Conservation (phyloP, 2,888 invertebrate genomes). For the Sarcophaga carnaria region DNA sequence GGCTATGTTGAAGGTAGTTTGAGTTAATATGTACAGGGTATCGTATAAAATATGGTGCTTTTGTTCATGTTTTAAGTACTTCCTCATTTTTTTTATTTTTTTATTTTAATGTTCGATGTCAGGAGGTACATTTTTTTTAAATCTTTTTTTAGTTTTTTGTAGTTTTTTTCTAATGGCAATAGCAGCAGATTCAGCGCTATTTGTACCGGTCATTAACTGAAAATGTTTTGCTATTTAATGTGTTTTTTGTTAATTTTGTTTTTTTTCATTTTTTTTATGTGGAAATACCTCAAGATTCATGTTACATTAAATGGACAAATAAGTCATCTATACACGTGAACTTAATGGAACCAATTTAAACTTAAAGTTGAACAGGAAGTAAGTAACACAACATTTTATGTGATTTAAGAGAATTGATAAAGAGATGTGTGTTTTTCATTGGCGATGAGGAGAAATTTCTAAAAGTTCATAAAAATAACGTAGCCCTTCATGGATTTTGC, state of each 20-base stretch:
- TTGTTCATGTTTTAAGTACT: constrained; percentile 39
- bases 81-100: constrained; percentile 29
- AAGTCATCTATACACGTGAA: constrained; percentile 6
- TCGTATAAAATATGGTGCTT: background rate
- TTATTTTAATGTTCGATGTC: constrained; percentile 21
- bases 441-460: too few species aligned
- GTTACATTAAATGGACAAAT: constrained; percentile 51
- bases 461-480: too few species aligned
- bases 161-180: constrained; percentile 7
- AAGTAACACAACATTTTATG: background rate
- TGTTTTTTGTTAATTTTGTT: background rate
- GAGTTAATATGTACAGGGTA: background rate
- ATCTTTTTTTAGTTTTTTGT: constrained; percentile 20
- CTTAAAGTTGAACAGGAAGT: background rate
- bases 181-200: constrained; percentile 31
- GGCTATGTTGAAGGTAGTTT: background rate
- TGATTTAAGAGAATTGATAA: too few species aligned
- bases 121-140: constrained; percentile 30
- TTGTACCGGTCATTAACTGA: constrained; percentile 63
- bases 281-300: constrained; percentile 46
- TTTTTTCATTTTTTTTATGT: background rate
- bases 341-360: constrained; percentile 36
- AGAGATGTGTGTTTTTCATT: too few species aligned
- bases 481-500: too few species aligned
- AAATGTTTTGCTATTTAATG: constrained; percentile 22